These are phyloP conservation scores for Ancistrus triradiatus DNA, from an alignment of 2,113 vertebrate genomes.

Conservation along the genomic window DNA sequence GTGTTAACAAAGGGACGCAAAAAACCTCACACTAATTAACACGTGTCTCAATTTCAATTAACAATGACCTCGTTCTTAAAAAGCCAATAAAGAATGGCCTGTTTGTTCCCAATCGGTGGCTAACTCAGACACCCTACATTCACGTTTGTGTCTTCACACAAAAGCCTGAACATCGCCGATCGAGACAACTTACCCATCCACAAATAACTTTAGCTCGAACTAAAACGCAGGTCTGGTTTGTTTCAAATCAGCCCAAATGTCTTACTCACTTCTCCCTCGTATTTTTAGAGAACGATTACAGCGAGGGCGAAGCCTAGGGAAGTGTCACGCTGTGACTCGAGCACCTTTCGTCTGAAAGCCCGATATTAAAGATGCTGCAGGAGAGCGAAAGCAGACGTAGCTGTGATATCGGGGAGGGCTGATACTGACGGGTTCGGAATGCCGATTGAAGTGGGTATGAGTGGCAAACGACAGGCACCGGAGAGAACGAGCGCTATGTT, in stretches of 20 bases:
- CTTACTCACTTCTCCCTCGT: background rate
- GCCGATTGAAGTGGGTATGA: slow-evolving; percentile 35
- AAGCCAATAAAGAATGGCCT: slow-evolving; percentile 20
- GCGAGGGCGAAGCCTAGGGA: background rate
- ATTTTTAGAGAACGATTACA: too few species aligned
- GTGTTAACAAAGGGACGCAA: background rate
- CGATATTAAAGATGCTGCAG: slow-evolving; percentile 13
- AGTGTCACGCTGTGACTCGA: background rate
- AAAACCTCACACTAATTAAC: slow-evolving; percentile 52
- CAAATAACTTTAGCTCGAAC: too few species aligned
- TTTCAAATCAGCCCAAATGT: background rate
- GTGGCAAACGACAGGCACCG: slow-evolving; percentile 28
- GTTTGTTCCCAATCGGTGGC: slow-evolving; percentile 6
- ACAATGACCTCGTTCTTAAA: slow-evolving; percentile 47
- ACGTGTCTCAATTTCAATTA: slow-evolving; percentile 59
- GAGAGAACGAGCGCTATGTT: slow-evolving; percentile 37
- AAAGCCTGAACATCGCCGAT: too few species aligned
- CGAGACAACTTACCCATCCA: too few species aligned
- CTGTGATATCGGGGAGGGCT: background rate
- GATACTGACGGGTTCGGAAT: slow-evolving; percentile 39
- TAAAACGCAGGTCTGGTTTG: background rate
- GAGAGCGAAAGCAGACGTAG: slow-evolving; percentile 6
- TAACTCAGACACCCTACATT: too few species aligned
- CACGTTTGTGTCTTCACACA: too few species aligned
- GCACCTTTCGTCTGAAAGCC: slow-evolving; percentile 16